Evolutionary conservation across 2,797 vertebrate genomes (phyloP).

Genomic region (Ceyx erithaca): DNA sequence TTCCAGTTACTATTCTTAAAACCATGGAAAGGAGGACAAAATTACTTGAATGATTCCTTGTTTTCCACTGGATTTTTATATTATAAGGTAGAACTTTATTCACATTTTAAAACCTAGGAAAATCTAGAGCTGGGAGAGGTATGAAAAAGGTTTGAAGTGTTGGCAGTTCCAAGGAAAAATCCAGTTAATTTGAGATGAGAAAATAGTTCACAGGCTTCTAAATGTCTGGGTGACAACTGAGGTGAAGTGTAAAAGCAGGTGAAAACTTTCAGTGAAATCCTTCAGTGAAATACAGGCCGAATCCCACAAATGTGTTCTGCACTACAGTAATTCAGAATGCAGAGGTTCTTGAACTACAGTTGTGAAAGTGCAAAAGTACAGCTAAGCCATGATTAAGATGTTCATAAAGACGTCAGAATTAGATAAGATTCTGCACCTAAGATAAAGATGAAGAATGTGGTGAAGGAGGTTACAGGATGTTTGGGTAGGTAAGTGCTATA

Average conservation of each 20-base stretch:
- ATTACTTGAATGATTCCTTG: not conserved
- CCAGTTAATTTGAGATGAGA: not conserved
- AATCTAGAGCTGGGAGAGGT: not conserved
- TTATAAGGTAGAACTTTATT: not conserved
- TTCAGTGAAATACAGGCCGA: not conserved
- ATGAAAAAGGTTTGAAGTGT: not conserved
- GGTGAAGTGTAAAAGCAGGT: not conserved
- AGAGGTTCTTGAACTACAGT: not conserved
- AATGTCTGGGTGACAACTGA: not conserved
- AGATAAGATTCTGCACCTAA: not conserved
- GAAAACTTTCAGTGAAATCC: not conserved
- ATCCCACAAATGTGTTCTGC: not conserved
- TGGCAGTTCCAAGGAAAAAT: not conserved
- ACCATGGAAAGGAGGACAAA: fast-evolving
- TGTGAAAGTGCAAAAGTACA: not conserved
- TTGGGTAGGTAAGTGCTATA: not conserved
- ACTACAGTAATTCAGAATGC: not conserved
- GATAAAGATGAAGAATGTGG: not conserved
- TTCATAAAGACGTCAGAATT: not conserved
- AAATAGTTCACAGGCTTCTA: not conserved
- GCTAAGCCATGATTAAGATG: not conserved
- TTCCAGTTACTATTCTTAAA: not conserved
- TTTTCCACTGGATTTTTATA: not conserved
- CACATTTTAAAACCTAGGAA: not conserved
- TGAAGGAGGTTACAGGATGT: not conserved